phyloP scores from a whole-genome alignment of 2,797 vertebrate genomes.

The Neosalanx taihuensis region DNA sequence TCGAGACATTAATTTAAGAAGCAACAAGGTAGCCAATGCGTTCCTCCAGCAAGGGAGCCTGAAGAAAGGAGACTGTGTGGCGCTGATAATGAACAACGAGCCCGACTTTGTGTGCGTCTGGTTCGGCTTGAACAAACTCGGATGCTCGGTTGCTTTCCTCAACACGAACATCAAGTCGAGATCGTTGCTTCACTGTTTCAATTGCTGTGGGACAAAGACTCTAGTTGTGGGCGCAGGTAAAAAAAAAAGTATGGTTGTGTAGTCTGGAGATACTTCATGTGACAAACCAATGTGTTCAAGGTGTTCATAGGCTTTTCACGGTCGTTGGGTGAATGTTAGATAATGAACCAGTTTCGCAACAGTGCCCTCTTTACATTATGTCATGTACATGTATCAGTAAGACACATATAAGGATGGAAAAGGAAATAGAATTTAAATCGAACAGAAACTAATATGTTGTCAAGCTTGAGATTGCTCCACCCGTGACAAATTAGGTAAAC shows the following conservation, averaged over 20 bases:
- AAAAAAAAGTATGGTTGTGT: background rate
- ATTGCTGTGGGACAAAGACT: conserved; percentile 80
- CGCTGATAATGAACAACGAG: conserved; percentile 89
- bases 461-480: background rate
- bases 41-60: conserved; percentile 65
- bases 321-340: background rate
- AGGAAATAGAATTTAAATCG: no score
- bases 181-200: conserved; percentile 84
- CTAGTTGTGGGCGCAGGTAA: conserved; percentile 88
- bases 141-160: conserved; percentile 88
- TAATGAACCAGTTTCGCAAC: background rate
- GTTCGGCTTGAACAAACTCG: conserved; percentile 89
- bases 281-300: background rate
- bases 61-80: conserved; percentile 79
- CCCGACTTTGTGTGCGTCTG: conserved; percentile 89
- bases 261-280: background rate
- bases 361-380: no score
- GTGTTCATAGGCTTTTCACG: no score
- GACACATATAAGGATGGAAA: no score
- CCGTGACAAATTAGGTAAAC: background rate
- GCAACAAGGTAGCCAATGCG: conserved; percentile 78
- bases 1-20: conserved; percentile 76
- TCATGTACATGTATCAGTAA: no score
- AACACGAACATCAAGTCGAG: conserved; percentile 81
- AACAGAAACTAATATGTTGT: no score